phyloP scores from a whole-genome alignment of 2,797 vertebrate species.

The Picus viridis region DNA sequence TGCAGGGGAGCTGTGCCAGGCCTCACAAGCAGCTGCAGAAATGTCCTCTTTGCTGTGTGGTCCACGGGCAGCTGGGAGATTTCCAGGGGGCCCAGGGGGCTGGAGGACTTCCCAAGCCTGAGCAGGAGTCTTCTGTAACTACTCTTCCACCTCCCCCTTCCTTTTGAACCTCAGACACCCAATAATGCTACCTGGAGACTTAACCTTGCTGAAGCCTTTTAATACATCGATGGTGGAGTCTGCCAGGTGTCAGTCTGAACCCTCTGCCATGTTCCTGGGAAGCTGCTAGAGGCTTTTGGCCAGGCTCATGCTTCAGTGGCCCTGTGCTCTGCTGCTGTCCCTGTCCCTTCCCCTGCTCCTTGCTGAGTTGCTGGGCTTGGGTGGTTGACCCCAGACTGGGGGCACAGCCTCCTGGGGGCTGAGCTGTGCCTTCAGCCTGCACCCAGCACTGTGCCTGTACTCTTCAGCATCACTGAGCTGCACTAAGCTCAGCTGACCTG shows the following conservation, averaged over 20 bases:
- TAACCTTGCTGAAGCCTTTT: not conserved
- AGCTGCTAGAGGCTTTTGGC: not conserved
- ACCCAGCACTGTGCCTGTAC: not conserved
- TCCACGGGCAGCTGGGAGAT: not conserved
- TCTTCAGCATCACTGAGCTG: not conserved
- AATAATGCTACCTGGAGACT: not conserved
- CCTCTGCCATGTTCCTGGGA: not conserved
- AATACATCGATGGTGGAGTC: not conserved
- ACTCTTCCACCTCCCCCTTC: not conserved
- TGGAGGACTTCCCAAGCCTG: not conserved
- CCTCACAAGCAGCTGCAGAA: not conserved
- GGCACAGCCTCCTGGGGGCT: not conserved
- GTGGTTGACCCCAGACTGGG: not conserved
- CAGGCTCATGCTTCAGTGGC: not conserved
- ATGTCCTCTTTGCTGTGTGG: too few relatives aligned
- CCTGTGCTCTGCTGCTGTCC: not conserved
- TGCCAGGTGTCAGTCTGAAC: not conserved
- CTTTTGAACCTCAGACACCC: not conserved
- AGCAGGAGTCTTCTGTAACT: not conserved
- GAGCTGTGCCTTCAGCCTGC: not conserved
- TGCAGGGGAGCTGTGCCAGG: not conserved
- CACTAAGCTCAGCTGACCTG: not conserved
- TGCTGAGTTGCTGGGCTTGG: not conserved
- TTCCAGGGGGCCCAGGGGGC: not conserved
- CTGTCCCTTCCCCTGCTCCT: not conserved